Percentiles rank a stretch among this genome's conserved stretches.
These are phyloP conservation scores for Crotalus helleri DNA, from an alignment of 2,113 vertebrate genomes.

Conservation along the genomic window DNA sequence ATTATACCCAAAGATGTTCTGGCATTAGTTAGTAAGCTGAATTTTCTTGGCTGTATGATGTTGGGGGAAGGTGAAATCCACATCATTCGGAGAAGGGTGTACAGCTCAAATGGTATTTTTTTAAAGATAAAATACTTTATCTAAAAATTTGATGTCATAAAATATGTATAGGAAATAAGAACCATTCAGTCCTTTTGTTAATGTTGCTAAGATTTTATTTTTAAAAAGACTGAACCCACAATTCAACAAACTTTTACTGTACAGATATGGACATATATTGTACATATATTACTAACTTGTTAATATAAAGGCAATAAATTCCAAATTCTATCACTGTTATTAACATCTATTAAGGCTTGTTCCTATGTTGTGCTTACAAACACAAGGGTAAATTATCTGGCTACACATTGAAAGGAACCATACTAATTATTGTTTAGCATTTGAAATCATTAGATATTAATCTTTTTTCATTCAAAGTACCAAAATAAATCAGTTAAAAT, in stretches of 20 bases:
- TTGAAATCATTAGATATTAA: background rate
- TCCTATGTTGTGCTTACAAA: background rate
- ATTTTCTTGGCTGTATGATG: constrained; percentile 36
- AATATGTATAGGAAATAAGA: constrained; percentile 14
- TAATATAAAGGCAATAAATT: background rate
- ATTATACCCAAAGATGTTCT: constrained; percentile 33
- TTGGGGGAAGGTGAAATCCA: background rate
- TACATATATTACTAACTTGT: background rate
- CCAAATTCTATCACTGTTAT: background rate
- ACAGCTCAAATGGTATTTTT: background rate
- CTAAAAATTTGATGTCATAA: background rate
- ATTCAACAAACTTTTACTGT: background rate
- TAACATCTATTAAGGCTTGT: background rate
- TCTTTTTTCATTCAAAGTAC: background rate
- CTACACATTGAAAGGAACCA: background rate
- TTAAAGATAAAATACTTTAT: background rate
- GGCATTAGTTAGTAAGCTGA: background rate
- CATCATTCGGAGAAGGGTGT: constrained; percentile 21
- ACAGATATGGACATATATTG: background rate
- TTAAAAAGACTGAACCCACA: background rate
- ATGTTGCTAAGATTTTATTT: background rate
- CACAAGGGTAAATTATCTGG: background rate
- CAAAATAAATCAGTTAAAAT: background rate
- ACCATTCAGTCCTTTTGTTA: background rate
- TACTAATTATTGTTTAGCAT: background rate